Evolutionary conservation across 2,113 vertebrate genomes (phyloP).

Genomic region (Pelobates fuscus): DNA sequence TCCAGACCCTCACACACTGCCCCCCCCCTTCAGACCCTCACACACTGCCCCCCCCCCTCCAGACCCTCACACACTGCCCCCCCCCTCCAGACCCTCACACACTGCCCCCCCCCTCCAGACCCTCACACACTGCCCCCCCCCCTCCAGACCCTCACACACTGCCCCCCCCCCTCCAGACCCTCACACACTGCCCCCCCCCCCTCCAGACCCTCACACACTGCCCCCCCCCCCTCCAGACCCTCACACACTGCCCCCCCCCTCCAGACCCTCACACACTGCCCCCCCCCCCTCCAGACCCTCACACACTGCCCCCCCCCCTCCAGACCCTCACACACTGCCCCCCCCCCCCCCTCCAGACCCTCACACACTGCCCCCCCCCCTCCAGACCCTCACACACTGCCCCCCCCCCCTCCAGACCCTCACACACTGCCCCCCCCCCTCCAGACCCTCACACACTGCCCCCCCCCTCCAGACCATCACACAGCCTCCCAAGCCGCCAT

Average conservation of each 20-base stretch:
- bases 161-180: too few species aligned
- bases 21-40: neutral
- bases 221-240: too few species aligned
- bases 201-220: neutral
- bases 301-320: neutral
- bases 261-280: neutral
- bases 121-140: too few species aligned
- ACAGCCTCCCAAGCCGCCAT: too few species aligned
- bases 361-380: neutral
- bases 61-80: neutral
- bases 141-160: neutral
- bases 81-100: neutral
- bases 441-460: too few species aligned
- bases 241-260: too few species aligned
- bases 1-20: too few species aligned
- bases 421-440: neutral
- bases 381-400: too few species aligned
- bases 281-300: neutral
- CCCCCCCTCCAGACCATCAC: neutral
- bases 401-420: neutral
- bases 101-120: neutral
- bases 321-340: accelerated
- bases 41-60: neutral
- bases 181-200: accelerated
- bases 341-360: neutral